Evolutionary conservation across 2,797 vertebrate genomes (phyloP).

Genomic region (Acestrorhynchus altus): DNA sequence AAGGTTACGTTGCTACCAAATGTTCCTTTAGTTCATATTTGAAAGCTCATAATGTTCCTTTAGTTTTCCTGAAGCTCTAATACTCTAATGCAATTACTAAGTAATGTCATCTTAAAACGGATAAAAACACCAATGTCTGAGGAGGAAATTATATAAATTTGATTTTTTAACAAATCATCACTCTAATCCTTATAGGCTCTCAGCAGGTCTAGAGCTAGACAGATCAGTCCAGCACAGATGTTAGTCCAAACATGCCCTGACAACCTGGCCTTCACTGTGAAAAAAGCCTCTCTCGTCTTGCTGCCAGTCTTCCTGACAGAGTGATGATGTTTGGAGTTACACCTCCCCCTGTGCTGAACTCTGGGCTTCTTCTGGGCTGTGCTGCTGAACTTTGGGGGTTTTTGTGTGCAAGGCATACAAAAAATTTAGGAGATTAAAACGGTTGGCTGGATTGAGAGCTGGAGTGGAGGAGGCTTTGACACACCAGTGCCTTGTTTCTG

Average conservation of each 20-base stretch:
- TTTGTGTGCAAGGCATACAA: constrained; percentile 37
- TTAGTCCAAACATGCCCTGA: constrained; percentile 15
- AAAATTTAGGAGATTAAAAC: constrained; percentile 51
- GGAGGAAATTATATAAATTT: neutral
- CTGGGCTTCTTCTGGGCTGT: constrained; percentile 34
- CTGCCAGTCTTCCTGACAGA: constrained; percentile 48
- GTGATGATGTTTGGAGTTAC: constrained; percentile 51
- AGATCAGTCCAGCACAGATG: neutral
- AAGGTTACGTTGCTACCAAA: no score
- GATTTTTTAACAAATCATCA: neutral
- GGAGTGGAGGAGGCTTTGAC: constrained; percentile 40
- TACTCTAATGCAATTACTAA: no score
- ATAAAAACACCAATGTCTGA: no score
- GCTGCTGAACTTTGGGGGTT: constrained; percentile 30
- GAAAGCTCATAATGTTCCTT: no score
- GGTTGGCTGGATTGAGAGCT: constrained; percentile 36
- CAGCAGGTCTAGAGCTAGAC: neutral
- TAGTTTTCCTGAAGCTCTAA: no score
- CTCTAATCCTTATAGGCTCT: neutral
- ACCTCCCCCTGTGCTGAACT: constrained; percentile 52
- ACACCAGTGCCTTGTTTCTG: constrained; percentile 26
- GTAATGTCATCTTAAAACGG: neutral
- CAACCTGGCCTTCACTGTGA: neutral
- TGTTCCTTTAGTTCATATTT: no score
- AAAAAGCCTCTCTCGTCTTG: constrained; percentile 34